phyloP scores from a whole-genome alignment of 2,888 invertebrate genomes.

The Xanthorhoe designata region DNA sequence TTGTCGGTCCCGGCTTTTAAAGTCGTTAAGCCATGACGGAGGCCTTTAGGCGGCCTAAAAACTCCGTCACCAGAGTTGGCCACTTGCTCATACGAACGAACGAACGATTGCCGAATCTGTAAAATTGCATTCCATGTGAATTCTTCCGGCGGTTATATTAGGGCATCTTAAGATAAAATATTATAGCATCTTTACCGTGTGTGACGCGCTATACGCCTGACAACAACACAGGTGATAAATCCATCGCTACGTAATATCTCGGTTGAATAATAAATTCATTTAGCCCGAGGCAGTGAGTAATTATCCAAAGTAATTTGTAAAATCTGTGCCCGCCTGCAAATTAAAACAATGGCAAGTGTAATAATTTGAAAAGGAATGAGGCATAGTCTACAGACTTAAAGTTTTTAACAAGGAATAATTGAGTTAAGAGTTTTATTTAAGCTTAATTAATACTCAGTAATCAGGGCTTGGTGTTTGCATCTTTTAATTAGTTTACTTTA shows the following conservation, averaged over 20 bases:
- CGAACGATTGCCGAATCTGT: too few relatives aligned
- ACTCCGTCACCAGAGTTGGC: too few relatives aligned
- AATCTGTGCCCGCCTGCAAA: slow-evolving; percentile 19
- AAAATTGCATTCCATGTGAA: too few relatives aligned
- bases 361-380: slow-evolving; percentile 15
- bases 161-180: too few relatives aligned
- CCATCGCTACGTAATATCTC: neutral
- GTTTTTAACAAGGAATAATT: slow-evolving; percentile 10
- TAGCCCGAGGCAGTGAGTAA: slow-evolving; percentile 11
- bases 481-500: neutral
- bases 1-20: too few relatives aligned
- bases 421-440: slow-evolving; percentile 2
- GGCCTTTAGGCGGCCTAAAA: too few relatives aligned
- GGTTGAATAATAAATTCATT: neutral
- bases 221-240: neutral
- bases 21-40: too few relatives aligned
- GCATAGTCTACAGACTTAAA: neutral
- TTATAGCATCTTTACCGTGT: too few relatives aligned
- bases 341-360: slow-evolving; percentile 17
- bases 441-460: neutral
- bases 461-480: neutral
- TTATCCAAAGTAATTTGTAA: slow-evolving; percentile 26
- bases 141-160: too few relatives aligned
- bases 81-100: too few relatives aligned
- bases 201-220: too few relatives aligned